Conservation (phyloP, 2,797 vertebrate genomes). For the Apogon talboti region DNA sequence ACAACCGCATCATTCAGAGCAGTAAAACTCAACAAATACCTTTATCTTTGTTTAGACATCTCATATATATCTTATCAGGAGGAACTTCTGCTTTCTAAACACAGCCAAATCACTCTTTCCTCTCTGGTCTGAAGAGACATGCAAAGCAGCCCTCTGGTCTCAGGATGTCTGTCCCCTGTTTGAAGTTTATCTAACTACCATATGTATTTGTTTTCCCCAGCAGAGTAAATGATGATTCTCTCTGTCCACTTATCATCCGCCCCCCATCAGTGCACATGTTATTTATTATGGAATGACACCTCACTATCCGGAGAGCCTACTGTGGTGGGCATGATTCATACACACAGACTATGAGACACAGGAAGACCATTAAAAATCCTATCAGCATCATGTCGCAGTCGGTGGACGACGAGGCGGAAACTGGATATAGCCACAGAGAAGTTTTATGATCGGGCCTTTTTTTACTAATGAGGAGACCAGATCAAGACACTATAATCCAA, state of each 20-base stretch:
- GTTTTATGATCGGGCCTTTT: constrained; percentile 49
- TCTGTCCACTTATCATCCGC: constrained; percentile 72
- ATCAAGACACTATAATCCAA: constrained; percentile 33
- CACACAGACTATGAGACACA: constrained; percentile 60
- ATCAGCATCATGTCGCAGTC: constrained; percentile 68
- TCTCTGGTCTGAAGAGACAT: constrained; percentile 72
- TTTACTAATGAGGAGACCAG: constrained; percentile 58
- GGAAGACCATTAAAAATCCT: constrained; percentile 76
- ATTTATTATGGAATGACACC: constrained; percentile 80
- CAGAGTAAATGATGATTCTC: constrained; percentile 75
- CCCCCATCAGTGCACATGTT: constrained; percentile 58
- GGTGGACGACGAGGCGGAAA: constrained; percentile 50
- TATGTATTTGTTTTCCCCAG: constrained; percentile 77
- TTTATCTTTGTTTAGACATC: constrained; percentile 77
- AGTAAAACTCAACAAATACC: constrained; percentile 81
- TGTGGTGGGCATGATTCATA: constrained; percentile 74
- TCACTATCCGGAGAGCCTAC: constrained; percentile 65
- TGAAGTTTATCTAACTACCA: constrained; percentile 83
- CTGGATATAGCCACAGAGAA: constrained; percentile 40
- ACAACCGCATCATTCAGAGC: constrained; percentile 64
- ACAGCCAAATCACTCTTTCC: constrained; percentile 79
- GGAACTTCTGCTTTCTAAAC: constrained; percentile 78
- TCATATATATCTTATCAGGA: constrained; percentile 80
- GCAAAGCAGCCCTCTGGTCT: constrained; percentile 66
- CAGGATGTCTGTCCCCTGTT: constrained; percentile 73